phyloP scores from a whole-genome alignment of 2,113 vertebrate species.

The Pedetes capensis region DNA sequence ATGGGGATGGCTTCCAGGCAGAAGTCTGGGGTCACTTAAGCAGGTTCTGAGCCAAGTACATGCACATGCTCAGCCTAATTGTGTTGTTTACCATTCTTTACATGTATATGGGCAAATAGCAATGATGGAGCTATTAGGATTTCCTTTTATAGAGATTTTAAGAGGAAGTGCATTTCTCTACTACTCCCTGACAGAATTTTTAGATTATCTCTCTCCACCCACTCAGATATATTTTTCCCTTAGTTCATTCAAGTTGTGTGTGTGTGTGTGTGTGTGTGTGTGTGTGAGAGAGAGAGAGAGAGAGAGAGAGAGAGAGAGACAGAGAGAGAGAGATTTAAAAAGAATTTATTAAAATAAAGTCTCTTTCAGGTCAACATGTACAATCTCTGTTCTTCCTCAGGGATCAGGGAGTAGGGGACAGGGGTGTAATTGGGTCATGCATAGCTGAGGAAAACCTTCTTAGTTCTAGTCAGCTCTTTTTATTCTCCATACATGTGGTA shows the following conservation, averaged over 20 bases:
- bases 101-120: background rate
- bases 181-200: slow-evolving; percentile 22
- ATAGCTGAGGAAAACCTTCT: background rate
- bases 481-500: background rate
- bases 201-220: slow-evolving; percentile 31
- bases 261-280: background rate
- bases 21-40: background rate
- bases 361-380: background rate
- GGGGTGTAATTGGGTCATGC: background rate
- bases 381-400: background rate
- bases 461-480: background rate
- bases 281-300: background rate
- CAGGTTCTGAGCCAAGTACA: background rate
- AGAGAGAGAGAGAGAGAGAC: background rate
- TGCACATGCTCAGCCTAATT: background rate
- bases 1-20: background rate
- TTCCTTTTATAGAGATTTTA: slow-evolving; percentile 42
- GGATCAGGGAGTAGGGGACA: background rate
- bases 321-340: background rate
- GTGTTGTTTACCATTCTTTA: rapidly evolving
- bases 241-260: slow-evolving; percentile 39
- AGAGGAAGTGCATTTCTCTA: slow-evolving; percentile 2
- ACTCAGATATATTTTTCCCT: slow-evolving; percentile 52
- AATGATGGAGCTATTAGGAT: background rate
- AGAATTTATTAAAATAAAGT: slow-evolving; percentile 38